A percentile compares a stretch with the other conserved stretches of the same genome.
phyloP scores from a whole-genome alignment of 1,140 invertebrate species.

The Bathynomus jamesi region DNA sequence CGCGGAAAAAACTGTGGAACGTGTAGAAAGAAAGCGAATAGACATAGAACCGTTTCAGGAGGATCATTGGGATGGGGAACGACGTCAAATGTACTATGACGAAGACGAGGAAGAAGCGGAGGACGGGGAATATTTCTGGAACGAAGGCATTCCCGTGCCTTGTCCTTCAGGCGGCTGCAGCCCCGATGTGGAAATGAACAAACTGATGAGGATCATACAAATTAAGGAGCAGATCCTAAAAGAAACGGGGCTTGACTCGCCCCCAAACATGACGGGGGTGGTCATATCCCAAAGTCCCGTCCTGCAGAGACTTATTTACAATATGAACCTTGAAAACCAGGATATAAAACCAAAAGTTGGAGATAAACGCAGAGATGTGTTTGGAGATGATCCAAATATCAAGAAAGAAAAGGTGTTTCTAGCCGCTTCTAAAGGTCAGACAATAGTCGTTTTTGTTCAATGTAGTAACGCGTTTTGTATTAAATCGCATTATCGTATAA shows the following conservation, averaged over 20 bases:
- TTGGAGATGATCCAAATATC: background rate
- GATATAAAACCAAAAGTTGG: background rate
- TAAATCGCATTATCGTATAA: no score
- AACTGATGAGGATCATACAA: background rate
- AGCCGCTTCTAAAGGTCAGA: background rate
- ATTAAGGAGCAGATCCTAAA: background rate
- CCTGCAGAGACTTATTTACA: background rate
- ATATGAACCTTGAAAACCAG: background rate
- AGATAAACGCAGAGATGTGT: background rate
- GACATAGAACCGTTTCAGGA: background rate
- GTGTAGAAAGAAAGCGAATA: background rate
- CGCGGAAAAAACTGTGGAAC: background rate
- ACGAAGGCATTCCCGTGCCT: background rate
- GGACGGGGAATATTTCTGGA: background rate
- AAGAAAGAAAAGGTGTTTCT: background rate
- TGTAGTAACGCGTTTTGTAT: background rate
- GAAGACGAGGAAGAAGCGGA: background rate
- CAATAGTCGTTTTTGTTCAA: background rate
- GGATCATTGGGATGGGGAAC: background rate
- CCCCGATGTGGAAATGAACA: background rate
- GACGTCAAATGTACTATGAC: background rate
- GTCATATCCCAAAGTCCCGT: background rate
- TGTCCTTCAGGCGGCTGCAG: background rate
- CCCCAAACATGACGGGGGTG: background rate
- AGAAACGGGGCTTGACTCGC: background rate